Evolutionary conservation across 2,888 invertebrate species (phyloP).

Genomic region (Coecobrya sp.): DNA sequence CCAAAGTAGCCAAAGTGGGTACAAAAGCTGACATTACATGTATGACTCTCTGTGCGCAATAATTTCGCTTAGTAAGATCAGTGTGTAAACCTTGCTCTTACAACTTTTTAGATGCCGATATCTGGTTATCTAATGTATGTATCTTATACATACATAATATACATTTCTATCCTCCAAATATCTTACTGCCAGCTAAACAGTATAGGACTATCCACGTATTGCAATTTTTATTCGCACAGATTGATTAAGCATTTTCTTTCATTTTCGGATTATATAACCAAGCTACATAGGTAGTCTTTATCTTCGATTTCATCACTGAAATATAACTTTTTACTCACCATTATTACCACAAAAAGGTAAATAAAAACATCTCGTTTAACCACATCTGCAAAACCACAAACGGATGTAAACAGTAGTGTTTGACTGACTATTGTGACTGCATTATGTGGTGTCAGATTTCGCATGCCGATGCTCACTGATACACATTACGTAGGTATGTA

Average conservation of each 20-base stretch:
- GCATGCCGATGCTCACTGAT: slow-evolving; percentile 5
- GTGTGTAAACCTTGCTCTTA: not conserved
- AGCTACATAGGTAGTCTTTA: not conserved
- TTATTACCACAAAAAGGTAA: not conserved
- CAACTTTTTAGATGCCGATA: not conserved
- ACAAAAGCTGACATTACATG: too few species aligned
- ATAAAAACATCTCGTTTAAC: slow-evolving; percentile 27
- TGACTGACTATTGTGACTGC: slow-evolving; percentile 47
- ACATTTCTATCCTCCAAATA: not conserved
- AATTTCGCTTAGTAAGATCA: not conserved
- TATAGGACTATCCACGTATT: too few species aligned
- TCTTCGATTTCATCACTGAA: not conserved
- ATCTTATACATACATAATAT: too few species aligned
- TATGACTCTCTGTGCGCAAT: not conserved
- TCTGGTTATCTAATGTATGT: not conserved
- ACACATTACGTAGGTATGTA: too few species aligned
- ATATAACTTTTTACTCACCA: not conserved
- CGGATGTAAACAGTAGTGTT: slow-evolving; percentile 24
- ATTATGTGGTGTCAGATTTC: slow-evolving; percentile 56
- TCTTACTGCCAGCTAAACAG: not conserved
- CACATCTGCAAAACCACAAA: slow-evolving; percentile 34
- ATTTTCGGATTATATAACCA: not conserved
- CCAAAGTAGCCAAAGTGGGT: too few species aligned
- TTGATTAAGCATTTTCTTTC: not conserved
- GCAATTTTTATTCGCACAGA: not conserved